phyloP scores from a whole-genome alignment of 2,797 vertebrate genomes.

The Anas acuta region DNA sequence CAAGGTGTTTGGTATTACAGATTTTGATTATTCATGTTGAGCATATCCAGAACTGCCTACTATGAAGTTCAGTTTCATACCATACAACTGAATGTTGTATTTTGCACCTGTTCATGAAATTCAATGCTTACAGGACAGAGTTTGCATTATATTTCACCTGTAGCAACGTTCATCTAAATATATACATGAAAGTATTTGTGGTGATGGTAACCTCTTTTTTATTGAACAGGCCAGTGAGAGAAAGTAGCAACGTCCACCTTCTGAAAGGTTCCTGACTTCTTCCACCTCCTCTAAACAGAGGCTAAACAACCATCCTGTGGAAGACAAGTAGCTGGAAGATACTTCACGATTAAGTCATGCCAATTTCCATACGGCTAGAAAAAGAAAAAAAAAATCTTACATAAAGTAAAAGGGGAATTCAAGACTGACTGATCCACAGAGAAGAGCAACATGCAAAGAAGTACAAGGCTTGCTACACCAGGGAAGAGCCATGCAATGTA shows the following conservation, averaged over 20 bases:
- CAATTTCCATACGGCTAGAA: background rate
- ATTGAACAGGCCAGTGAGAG: background rate
- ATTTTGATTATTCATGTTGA: background rate
- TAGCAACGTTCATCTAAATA: background rate
- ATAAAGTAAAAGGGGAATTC: background rate
- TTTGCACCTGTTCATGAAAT: background rate
- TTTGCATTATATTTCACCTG: background rate
- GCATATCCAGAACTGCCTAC: background rate
- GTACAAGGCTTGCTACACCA: background rate
- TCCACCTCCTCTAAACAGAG: background rate
- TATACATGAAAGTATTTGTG: rapidly evolving
- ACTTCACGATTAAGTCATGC: background rate
- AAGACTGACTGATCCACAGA: background rate
- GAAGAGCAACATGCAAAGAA: background rate
- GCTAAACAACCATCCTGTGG: background rate
- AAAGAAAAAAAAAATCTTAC: background rate
- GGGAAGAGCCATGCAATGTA: background rate
- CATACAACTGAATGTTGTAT: background rate
- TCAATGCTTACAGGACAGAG: background rate
- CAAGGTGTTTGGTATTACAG: background rate
- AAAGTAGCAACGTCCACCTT: background rate
- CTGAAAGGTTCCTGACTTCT: background rate
- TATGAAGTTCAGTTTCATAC: background rate
- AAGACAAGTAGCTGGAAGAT: background rate
- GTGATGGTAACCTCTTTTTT: background rate